Percentiles rank a stretch among this genome's conserved stretches.
These are phyloP conservation scores for Arnoldichthys spilopterus DNA, from an alignment of 2,797 vertebrate species.

Conservation along the genomic window DNA sequence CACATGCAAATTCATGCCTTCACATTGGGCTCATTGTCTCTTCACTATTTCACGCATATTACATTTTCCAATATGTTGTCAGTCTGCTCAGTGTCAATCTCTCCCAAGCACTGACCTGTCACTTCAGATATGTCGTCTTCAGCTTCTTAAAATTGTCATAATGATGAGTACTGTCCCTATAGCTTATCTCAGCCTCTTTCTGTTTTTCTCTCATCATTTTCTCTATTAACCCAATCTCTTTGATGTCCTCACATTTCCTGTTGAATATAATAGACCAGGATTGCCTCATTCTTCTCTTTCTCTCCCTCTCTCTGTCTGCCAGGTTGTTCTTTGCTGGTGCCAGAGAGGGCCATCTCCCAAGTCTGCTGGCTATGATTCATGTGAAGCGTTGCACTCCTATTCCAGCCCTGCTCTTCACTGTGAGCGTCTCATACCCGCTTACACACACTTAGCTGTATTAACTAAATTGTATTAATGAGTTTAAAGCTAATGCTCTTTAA, in stretches of 20 bases:
- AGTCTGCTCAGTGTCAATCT: neutral
- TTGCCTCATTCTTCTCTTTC: slow-evolving; percentile 11
- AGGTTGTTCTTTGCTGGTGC: slow-evolving; percentile 94
- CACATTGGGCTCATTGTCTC: neutral
- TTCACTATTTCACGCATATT: neutral
- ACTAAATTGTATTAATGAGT: no score
- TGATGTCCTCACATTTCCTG: neutral
- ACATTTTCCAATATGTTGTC: neutral
- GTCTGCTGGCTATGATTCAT: slow-evolving; percentile 93
- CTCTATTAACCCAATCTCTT: neutral
- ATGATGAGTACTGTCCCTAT: neutral
- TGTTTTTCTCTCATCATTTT: neutral
- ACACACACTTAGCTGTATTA: no score
- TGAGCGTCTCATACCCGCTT: slow-evolving; percentile 66
- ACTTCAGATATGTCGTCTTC: slow-evolving; percentile 17
- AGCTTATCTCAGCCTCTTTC: neutral
- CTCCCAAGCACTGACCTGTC: neutral
- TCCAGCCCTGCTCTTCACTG: slow-evolving; percentile 91
- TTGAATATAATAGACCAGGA: neutral
- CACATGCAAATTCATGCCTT: neutral
- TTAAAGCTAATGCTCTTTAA: no score
- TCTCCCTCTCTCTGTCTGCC: slow-evolving; percentile 6
- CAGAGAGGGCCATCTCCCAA: slow-evolving; percentile 92
- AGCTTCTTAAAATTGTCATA: neutral
- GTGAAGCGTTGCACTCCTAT: slow-evolving; percentile 91